Evolutionary conservation across 2,888 invertebrate genomes (phyloP), one percentile per base, ranked within the genome.

Genomic region (Prosapia bicincta): DNA sequence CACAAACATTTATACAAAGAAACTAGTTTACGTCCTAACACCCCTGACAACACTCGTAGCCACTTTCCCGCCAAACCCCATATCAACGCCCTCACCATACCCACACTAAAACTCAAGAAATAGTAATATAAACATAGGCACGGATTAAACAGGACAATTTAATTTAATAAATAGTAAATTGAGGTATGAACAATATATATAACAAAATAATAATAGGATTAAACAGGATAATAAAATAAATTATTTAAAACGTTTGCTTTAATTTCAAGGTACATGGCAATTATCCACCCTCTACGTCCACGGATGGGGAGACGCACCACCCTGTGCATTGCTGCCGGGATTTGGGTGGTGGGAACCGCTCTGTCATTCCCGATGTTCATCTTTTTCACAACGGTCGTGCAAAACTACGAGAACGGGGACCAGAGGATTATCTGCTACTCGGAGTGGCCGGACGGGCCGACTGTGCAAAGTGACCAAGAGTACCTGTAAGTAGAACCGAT

Each of bases 221-320:
- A n/a, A 5, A 1, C 7, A 66, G 10, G 15, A 10, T 66, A 10
- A 66, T 10, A 2, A 1, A 66, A 25, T 65, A 65, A 65, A 68
- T 68, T 6, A 69, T n/a, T 43, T 6, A 26, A 13, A 30, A 30
- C 30, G 30, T 30, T 30, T 9, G 23, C 30, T 71, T 74, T 32
- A 38, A 24, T 10, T 84, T 86, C 1, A 88, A 98, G 98, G 84
- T 98, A 97, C 84, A 93, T 96, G 86, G 98, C 97, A 72, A 98
- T 98, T 82, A 95, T 98, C 90, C 95, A 96, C 82, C 98, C 98
- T 0, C 86, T 98, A 77, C 90, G 92, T 78, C 97, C 96, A 1
- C 88, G 97, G 74, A 92, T 97, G 89, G 95, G 97, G 26, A 92
- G 93, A 82, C 88, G 92, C 26, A 90, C 92, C 15, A 97, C 97